phyloP scores from a whole-genome alignment of 2,797 vertebrate genomes.

The Enteromius anoplus region DNA sequence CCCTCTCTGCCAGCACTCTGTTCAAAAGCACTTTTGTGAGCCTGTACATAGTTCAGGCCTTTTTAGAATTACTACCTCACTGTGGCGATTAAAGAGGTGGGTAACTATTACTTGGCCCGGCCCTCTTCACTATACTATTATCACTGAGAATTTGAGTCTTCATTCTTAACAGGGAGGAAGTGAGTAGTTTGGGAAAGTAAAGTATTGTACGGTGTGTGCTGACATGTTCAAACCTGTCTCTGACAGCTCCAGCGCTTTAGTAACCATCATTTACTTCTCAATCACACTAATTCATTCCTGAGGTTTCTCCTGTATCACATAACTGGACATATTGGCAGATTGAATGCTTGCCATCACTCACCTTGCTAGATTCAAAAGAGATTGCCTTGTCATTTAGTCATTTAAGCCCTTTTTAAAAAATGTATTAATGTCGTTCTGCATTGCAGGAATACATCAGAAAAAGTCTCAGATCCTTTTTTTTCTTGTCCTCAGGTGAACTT shows the following conservation, averaged over 20 bases:
- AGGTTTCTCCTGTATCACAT: slow-evolving; percentile 54
- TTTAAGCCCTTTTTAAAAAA: not conserved
- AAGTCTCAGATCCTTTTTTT: too few species aligned
- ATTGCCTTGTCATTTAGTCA: slow-evolving; percentile 38
- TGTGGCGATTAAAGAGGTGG: slow-evolving; percentile 36
- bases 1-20: slow-evolving; percentile 52
- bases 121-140: slow-evolving; percentile 11
- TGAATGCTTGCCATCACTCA: slow-evolving; percentile 39
- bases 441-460: slow-evolving; percentile 19
- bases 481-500: slow-evolving; percentile 42
- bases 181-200: slow-evolving; percentile 2
- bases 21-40: slow-evolving; percentile 70
- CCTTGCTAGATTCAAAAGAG: slow-evolving; percentile 20
- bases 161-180: slow-evolving; percentile 11
- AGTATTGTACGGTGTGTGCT: slow-evolving; percentile 17
- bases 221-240: slow-evolving; percentile 23
- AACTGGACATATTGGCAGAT: slow-evolving; percentile 45
- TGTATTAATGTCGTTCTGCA: slow-evolving; percentile 28
- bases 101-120: slow-evolving; percentile 52
- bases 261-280: slow-evolving; percentile 55
- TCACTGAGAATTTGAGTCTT: slow-evolving; percentile 14
- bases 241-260: not conserved
- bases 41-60: slow-evolving; percentile 47
- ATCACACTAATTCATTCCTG: slow-evolving; percentile 50
- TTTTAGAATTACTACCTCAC: slow-evolving; percentile 49